Percentiles rank a stretch among this genome's conserved stretches.
Conservation (phyloP, 1,140 invertebrate genomes). For the Ips nitidus region DNA sequence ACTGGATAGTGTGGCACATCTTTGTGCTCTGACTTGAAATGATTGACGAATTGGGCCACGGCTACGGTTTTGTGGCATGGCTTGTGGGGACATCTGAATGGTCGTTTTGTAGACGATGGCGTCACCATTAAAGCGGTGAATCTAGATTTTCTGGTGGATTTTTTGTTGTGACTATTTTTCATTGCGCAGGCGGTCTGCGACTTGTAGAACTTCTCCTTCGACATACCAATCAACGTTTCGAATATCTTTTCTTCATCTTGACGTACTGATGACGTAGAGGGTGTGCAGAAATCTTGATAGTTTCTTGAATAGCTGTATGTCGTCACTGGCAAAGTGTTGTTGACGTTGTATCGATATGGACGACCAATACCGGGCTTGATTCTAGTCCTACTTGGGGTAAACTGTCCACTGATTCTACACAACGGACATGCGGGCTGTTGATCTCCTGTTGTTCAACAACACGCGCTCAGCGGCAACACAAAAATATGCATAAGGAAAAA, state of each 20-base stretch:
- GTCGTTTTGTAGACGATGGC: constrained; percentile 39
- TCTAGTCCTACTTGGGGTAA: constrained; percentile 36
- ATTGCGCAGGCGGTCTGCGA: neutral
- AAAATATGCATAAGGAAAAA: neutral
- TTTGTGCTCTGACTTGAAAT: constrained; percentile 48
- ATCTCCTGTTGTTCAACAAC: constrained; percentile 9
- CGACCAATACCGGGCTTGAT: constrained; percentile 45
- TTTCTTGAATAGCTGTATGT: constrained; percentile 19
- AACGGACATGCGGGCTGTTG: constrained; percentile 18
- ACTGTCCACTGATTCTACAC: constrained; percentile 21
- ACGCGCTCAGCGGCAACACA: neutral
- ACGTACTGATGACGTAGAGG: constrained; percentile 13
- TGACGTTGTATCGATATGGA: constrained; percentile 39
- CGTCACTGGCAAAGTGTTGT: constrained; percentile 14
- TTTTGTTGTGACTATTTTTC: neutral
- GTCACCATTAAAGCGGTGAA: constrained; percentile 7
- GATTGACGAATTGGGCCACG: constrained; percentile 45
- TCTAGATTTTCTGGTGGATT: constrained; percentile 9
- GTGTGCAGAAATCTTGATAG: constrained; percentile 16
- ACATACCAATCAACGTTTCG: constrained; percentile 24
- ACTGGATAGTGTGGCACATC: constrained; percentile 39
- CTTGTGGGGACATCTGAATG: constrained; percentile 46
- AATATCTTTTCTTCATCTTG: constrained; percentile 38
- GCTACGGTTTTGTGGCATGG: constrained; percentile 46
- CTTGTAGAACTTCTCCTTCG: constrained; percentile 18